Evolutionary conservation across 2,888 invertebrate species (phyloP).

Genomic region (Nebria salina): DNA sequence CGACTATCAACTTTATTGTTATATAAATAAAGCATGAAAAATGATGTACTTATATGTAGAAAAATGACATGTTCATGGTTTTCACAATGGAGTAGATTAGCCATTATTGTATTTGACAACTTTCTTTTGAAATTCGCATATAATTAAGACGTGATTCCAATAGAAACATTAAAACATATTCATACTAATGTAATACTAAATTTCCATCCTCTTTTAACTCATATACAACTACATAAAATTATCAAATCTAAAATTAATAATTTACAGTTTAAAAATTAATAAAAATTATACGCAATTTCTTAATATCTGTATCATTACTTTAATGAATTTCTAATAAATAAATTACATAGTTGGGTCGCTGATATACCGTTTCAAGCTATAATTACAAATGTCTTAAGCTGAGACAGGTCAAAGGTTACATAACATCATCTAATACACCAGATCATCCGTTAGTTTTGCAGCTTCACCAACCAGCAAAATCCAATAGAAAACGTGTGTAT

Average conservation of each 20-base stretch:
- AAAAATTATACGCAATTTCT: background rate
- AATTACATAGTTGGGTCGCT: background rate
- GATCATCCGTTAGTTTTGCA: constrained; percentile 10
- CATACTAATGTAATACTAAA: too few relatives aligned
- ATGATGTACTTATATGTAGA: background rate
- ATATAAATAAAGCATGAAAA: background rate
- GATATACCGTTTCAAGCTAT: constrained; percentile 1
- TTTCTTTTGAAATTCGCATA: background rate
- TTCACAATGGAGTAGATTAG: background rate
- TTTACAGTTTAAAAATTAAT: background rate
- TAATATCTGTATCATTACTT: constrained; percentile 1
- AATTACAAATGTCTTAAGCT: background rate
- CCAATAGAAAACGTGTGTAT: background rate
- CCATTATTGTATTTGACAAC: background rate
- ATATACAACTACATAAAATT: too few relatives aligned
- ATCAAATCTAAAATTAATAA: too few relatives aligned
- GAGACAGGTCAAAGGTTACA: constrained; percentile 24
- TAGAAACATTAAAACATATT: too few relatives aligned
- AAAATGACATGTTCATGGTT: background rate
- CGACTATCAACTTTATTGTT: background rate
- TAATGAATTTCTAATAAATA: background rate
- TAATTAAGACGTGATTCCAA: background rate
- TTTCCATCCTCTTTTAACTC: too few relatives aligned
- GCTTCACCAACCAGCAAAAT: background rate
- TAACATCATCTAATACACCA: constrained; percentile 23